Evolutionary conservation across 2,888 invertebrate genomes (phyloP).

Genomic region (Eilema sororculum): DNA sequence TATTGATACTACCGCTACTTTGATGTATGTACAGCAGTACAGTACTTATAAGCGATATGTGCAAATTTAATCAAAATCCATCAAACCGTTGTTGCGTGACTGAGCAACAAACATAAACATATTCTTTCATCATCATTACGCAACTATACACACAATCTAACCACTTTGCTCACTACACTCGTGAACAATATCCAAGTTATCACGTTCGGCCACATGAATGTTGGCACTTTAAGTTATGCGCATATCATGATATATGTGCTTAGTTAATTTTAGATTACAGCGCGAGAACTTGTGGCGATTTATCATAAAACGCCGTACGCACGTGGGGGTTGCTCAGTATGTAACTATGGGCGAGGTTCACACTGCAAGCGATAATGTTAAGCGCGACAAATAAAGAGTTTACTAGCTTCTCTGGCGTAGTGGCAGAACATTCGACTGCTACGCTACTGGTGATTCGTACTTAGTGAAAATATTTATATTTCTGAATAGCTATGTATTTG

Average conservation of each 20-base stretch:
- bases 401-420: too few species aligned
- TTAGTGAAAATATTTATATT: too few species aligned
- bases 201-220: slow-evolving; percentile 6
- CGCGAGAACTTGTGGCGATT: slow-evolving; percentile 60
- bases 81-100: not conserved
- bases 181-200: slow-evolving; percentile 1
- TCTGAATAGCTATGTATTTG: too few species aligned
- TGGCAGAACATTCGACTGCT: too few species aligned
- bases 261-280: slow-evolving; percentile 42
- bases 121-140: not conserved
- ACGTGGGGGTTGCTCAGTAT: slow-evolving; percentile 52
- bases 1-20: too few species aligned
- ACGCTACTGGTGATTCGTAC: too few species aligned
- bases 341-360: slow-evolving; percentile 42
- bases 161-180: not conserved
- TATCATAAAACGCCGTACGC: slow-evolving; percentile 62
- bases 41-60: too few species aligned
- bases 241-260: slow-evolving; percentile 28
- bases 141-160: not conserved
- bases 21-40: too few species aligned
- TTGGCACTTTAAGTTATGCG: slow-evolving; percentile 11
- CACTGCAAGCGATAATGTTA: slow-evolving; percentile 20
- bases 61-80: not conserved
- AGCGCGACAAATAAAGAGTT: not conserved
- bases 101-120: not conserved